These are phyloP conservation scores for Diploptera punctata DNA, from an alignment of 2,888 invertebrate genomes.

Conservation along the genomic window DNA sequence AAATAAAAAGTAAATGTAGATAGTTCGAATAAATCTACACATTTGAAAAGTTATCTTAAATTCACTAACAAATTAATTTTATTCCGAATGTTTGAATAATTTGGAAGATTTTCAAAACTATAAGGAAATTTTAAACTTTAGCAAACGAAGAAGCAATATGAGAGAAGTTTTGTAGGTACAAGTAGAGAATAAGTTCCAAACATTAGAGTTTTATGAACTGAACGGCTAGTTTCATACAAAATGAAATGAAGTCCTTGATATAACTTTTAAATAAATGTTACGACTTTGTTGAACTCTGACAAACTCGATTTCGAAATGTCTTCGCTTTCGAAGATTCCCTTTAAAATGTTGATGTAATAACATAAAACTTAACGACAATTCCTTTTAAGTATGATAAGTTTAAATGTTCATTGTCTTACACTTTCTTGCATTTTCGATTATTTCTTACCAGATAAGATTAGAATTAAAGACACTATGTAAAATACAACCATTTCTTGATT, in stretches of 20 bases:
- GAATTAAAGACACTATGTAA: not conserved
- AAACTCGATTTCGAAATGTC: not conserved
- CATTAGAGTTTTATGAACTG: not conserved
- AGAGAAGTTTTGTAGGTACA: no score
- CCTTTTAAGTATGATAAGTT: not conserved
- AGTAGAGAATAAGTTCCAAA: no score
- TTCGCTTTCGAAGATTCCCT: not conserved
- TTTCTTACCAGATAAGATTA: not conserved
- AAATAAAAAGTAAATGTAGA: no score
- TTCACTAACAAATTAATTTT: no score
- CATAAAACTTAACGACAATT: not conserved
- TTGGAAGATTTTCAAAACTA: no score
- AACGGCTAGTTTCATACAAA: not conserved
- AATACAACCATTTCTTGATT: not conserved
- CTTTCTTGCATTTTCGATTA: not conserved
- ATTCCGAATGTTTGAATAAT: no score
- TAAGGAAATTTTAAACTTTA: no score
- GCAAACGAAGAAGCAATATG: no score
- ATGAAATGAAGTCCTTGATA: not conserved
- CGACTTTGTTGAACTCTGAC: not conserved
- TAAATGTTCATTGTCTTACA: not conserved
- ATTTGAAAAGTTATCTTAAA: no score
- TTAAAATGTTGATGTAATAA: not conserved
- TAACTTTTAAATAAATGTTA: not conserved
- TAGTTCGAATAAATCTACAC: no score